These are phyloP conservation scores for Gouania willdenowi DNA, from an alignment of 2,797 vertebrate species.

Conservation along the genomic window DNA sequence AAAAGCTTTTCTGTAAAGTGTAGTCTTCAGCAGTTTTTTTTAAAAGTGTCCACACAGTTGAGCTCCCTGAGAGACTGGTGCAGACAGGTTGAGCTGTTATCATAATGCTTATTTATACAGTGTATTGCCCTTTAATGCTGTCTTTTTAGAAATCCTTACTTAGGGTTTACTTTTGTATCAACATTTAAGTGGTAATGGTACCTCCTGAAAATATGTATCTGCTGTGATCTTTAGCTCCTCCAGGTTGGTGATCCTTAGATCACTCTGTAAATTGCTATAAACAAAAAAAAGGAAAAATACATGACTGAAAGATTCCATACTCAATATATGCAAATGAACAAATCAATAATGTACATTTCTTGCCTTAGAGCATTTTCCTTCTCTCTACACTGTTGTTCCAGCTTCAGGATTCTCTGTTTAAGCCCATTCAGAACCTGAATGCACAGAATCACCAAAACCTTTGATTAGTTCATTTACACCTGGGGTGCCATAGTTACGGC, in stretches of 20 bases:
- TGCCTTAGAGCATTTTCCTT: slow-evolving; percentile 84
- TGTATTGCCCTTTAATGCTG: too few species aligned
- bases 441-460: too few species aligned
- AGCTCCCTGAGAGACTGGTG: too few species aligned
- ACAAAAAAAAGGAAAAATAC: background rate
- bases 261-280: slow-evolving; percentile 84
- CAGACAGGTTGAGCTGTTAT: too few species aligned
- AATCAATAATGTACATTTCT: too few species aligned
- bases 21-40: too few species aligned
- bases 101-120: background rate
- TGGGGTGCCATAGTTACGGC: too few species aligned
- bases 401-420: slow-evolving; percentile 86
- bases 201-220: slow-evolving; percentile 89
- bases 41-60: background rate
- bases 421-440: slow-evolving; percentile 81
- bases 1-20: too few species aligned
- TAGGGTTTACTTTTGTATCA: too few species aligned
- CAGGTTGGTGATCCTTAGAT: slow-evolving; percentile 80
- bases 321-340: background rate
- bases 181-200: slow-evolving; percentile 26
- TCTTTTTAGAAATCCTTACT: too few species aligned
- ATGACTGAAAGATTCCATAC: too few species aligned
- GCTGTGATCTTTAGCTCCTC: slow-evolving; percentile 88
- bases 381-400: slow-evolving; percentile 90
- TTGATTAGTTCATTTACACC: too few species aligned